A percentile compares a stretch with the other conserved stretches of the same genome.
Evolutionary conservation across 1,140 invertebrate species (phyloP).

Genomic region (Drosophila albomicans): DNA sequence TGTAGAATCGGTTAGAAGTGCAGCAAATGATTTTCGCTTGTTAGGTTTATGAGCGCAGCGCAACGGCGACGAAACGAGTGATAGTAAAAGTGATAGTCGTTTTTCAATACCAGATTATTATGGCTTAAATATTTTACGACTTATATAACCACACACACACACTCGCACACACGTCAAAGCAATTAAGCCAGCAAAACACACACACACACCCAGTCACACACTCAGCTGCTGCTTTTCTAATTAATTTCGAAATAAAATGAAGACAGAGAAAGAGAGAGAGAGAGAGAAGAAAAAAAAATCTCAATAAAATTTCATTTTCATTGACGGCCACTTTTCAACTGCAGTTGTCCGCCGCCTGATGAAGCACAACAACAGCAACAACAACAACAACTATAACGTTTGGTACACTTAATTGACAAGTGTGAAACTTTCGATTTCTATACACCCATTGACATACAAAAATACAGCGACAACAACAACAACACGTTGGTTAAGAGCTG

Average conservation of each 20-base stretch:
- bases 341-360: constrained; percentile 52
- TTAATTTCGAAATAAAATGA: constrained; percentile 66
- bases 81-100: constrained; percentile 83
- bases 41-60: constrained; percentile 37
- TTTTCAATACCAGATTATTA: constrained; percentile 81
- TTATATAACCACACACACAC: constrained; percentile 73
- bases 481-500: constrained; percentile 7
- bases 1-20: constrained; percentile 75
- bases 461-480: constrained; percentile 5
- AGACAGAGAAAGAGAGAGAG: too few relatives aligned
- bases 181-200: constrained; percentile 76
- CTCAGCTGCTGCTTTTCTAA: constrained; percentile 75
- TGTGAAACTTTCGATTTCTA: constrained; percentile 83
- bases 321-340: constrained; percentile 82
- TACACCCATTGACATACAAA: constrained; percentile 82
- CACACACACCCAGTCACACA: constrained; percentile 38
- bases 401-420: constrained; percentile 83
- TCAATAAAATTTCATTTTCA: constrained; percentile 84
- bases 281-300: constrained; percentile 53
- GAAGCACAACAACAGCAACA: constrained; percentile 57
- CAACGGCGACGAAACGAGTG: constrained; percentile 28
- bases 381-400: constrained; percentile 50
- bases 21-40: constrained; percentile 62
- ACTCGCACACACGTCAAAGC: constrained; percentile 61
- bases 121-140: constrained; percentile 83